Evolutionary conservation across 1,140 invertebrate species (phyloP).

Genomic region (Spodoptera frugiperda): DNA sequence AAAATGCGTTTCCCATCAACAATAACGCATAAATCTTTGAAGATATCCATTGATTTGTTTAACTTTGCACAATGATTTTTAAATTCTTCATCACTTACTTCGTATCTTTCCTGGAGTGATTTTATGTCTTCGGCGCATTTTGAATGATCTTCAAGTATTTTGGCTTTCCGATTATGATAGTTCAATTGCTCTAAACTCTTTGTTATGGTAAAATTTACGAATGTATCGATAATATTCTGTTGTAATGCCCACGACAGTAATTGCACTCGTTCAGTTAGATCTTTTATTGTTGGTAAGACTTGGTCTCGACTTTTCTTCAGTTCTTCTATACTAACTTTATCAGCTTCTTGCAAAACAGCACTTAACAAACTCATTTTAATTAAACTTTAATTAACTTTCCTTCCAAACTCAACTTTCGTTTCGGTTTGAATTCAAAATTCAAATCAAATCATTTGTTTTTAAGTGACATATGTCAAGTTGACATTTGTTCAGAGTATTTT

Average conservation of each 20-base stretch:
- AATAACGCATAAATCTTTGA: conserved; percentile 68
- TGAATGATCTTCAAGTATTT: conserved; percentile 66
- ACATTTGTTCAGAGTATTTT: background rate
- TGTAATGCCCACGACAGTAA: conserved; percentile 75
- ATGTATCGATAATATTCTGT: conserved; percentile 77
- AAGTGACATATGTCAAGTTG: background rate
- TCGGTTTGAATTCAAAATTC: conserved; percentile 49
- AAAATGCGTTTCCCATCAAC: conserved; percentile 69
- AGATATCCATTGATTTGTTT: conserved; percentile 57
- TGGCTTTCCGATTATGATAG: conserved; percentile 73
- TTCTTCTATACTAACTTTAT: conserved; percentile 66
- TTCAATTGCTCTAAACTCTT: conserved; percentile 80
- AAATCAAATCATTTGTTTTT: conserved; percentile 6
- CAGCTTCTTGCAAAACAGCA: conserved; percentile 67
- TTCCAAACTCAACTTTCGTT: conserved; percentile 44
- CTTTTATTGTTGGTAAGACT: conserved; percentile 67
- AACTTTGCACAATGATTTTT: conserved; percentile 65
- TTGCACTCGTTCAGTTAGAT: conserved; percentile 73
- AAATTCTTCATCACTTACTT: conserved; percentile 67
- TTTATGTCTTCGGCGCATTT: conserved; percentile 64
- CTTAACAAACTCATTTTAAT: conserved; percentile 72
- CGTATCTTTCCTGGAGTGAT: conserved; percentile 56
- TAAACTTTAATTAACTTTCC: background rate
- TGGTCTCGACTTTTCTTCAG: conserved; percentile 68
- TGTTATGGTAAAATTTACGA: conserved; percentile 71